These are phyloP conservation scores for Coptodon bakossiorum DNA, from an alignment of 2,113 vertebrate genomes.

Conservation along the genomic window DNA sequence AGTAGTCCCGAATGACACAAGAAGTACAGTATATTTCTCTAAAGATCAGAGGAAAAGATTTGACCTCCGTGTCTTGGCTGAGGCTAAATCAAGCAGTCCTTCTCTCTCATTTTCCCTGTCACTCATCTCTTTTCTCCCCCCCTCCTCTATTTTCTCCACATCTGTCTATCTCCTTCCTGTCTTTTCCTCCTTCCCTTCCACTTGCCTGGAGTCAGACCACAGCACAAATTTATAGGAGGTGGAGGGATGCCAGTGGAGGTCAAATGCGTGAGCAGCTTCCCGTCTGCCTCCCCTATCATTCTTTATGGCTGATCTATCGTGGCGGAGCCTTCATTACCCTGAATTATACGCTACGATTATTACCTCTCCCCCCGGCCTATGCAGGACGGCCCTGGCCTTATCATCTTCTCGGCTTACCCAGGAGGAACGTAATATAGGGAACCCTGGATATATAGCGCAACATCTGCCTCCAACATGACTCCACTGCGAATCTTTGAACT, in stretches of 20 bases:
- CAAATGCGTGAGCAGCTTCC: conserved; percentile 53
- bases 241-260: conserved; percentile 64
- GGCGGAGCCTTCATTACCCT: conserved; percentile 68
- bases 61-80: conserved; percentile 26
- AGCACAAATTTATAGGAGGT: conserved; percentile 59
- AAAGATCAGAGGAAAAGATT: conserved; percentile 35
- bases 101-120: conserved; percentile 12
- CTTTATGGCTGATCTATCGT: conserved; percentile 66
- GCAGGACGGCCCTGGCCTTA: conserved; percentile 51
- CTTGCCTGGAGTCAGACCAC: conserved; percentile 30
- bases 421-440: conserved; percentile 36
- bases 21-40: neutral
- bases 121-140: neutral
- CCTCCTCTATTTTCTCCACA: neutral
- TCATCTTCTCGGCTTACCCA: conserved; percentile 63
- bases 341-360: conserved; percentile 66
- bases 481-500: conserved; percentile 57
- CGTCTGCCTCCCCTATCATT: conserved; percentile 59
- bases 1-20: neutral
- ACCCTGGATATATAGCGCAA: conserved; percentile 43
- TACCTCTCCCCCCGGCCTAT: conserved; percentile 54
- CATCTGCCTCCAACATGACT: conserved; percentile 67
- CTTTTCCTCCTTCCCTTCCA: neutral
- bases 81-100: conserved; percentile 9
- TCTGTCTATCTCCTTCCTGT: conserved; percentile 23